Evolutionary conservation across 2,888 invertebrate genomes (phyloP).

Genomic region (Exocentrus adspersus): DNA sequence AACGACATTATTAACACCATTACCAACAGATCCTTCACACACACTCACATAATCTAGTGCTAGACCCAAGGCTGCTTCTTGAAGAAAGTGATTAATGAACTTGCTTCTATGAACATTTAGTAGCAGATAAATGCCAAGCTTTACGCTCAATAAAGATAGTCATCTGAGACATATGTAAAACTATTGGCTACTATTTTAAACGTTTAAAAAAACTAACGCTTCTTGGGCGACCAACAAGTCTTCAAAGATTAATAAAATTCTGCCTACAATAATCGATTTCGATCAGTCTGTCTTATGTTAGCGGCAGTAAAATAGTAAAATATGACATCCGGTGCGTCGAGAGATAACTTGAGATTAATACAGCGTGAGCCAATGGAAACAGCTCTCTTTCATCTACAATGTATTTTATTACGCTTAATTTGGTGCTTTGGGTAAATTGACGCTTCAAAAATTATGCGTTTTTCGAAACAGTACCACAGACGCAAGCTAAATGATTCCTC

Average conservation of each 20-base stretch:
- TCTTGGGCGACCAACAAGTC: background rate
- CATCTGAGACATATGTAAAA: background rate
- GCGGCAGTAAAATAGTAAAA: slow-evolving; percentile 13
- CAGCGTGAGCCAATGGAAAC: background rate
- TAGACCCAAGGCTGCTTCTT: background rate
- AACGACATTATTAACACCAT: background rate
- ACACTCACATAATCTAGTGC: background rate
- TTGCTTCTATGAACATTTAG: background rate
- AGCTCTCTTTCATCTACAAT: too few relatives aligned
- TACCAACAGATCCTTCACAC: background rate
- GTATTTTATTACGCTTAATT: too few relatives aligned
- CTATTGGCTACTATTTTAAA: background rate
- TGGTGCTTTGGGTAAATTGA: too few relatives aligned
- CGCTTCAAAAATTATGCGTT: too few relatives aligned
- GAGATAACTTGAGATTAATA: background rate
- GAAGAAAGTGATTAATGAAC: slow-evolving; percentile 3
- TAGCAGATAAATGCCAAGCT: background rate
- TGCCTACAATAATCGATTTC: slow-evolving; percentile 10
- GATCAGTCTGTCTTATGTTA: background rate
- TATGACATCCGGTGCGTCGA: slow-evolving; percentile 15
- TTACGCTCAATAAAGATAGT: slow-evolving; percentile 1
- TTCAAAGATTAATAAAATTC: background rate
- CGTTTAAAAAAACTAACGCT: background rate
- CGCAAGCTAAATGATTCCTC: too few relatives aligned
- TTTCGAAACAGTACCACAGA: too few relatives aligned